Evolutionary conservation across 1,140 invertebrate genomes (phyloP).

Genomic region (Ceratina calcarata): DNA sequence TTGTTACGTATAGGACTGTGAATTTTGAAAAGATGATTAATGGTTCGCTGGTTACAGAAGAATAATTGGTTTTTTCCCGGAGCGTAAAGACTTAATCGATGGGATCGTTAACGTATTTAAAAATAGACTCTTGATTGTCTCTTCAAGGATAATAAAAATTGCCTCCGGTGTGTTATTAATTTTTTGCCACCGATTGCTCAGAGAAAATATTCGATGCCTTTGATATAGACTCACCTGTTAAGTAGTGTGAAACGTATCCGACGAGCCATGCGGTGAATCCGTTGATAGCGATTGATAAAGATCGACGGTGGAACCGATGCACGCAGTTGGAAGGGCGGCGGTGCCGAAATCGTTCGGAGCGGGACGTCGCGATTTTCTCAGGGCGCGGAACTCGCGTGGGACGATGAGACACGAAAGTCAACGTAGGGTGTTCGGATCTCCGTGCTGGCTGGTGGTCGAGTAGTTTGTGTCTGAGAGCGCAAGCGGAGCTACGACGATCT

Average conservation of each 20-base stretch:
- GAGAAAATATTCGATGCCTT: too few species aligned
- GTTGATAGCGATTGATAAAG: slow-evolving; percentile 14
- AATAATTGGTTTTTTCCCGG: slow-evolving; percentile 15
- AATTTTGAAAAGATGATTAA: slow-evolving; percentile 14
- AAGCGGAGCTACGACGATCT: slow-evolving; percentile 69
- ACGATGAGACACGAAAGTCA: slow-evolving; percentile 2
- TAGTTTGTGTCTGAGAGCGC: slow-evolving; percentile 77
- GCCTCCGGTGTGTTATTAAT: background rate
- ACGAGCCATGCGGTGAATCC: slow-evolving; percentile 41
- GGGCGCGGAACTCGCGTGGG: background rate
- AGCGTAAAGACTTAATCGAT: slow-evolving; percentile 13
- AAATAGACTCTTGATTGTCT: background rate
- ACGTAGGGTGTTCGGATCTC: slow-evolving; percentile 62
- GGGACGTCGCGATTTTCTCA: slow-evolving; percentile 3
- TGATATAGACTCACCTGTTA: slow-evolving; percentile 57
- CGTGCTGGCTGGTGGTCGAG: slow-evolving; percentile 75
- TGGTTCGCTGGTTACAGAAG: slow-evolving; percentile 10
- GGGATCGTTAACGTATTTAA: too few species aligned
- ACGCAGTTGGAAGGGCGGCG: slow-evolving; percentile 11
- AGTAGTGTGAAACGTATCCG: slow-evolving; percentile 46
- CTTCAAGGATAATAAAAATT: background rate
- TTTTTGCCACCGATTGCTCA: background rate
- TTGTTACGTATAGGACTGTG: too few species aligned
- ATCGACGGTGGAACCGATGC: slow-evolving; percentile 46
- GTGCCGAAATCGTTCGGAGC: background rate